phyloP scores from a whole-genome alignment of 2,113 vertebrate species.

The Microcebus jonahi region DNA sequence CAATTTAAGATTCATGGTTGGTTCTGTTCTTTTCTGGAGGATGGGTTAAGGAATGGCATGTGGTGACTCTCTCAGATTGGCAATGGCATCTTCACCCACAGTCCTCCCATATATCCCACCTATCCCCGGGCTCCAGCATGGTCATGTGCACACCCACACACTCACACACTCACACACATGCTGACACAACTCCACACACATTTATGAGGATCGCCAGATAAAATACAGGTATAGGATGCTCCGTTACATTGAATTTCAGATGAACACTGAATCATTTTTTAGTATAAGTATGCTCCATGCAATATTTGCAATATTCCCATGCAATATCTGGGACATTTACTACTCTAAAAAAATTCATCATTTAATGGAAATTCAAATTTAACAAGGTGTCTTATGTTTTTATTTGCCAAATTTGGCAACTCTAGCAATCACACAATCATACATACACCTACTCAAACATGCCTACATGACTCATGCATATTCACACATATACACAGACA shows the following conservation, averaged over 20 bases:
- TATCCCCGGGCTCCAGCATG: background rate
- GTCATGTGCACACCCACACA: background rate
- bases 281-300: background rate
- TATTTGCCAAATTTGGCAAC: background rate
- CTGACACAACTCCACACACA: background rate
- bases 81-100: rapidly evolving
- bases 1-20: background rate
- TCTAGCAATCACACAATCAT: background rate
- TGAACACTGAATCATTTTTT: background rate
- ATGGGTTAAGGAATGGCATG: background rate
- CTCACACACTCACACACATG: background rate
- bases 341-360: background rate
- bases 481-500: background rate
- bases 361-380: conserved; percentile 2
- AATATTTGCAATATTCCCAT: background rate
- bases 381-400: background rate
- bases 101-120: background rate
- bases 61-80: background rate
- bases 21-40: background rate
- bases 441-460: background rate
- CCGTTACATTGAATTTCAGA: background rate
- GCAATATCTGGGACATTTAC: background rate
- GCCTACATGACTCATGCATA: background rate
- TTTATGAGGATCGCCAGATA: background rate
- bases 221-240: background rate